phyloP scores from a whole-genome alignment of 1,140 invertebrate genomes.

The Drosophila santomea region DNA sequence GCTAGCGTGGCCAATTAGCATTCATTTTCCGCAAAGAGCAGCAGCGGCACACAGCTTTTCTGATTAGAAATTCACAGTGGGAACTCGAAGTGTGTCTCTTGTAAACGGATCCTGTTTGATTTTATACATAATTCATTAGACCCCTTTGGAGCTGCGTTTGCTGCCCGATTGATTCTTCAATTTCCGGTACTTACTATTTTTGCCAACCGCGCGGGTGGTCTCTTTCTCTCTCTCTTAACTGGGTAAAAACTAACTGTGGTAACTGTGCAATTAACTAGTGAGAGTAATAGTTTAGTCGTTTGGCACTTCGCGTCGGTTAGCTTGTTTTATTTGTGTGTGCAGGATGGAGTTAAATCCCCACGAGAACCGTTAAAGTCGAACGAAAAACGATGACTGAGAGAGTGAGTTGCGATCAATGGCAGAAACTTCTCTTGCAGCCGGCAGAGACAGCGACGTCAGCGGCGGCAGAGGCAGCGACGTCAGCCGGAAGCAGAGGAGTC shows the following conservation, averaged over 20 bases:
- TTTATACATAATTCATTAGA: slow-evolving; percentile 75
- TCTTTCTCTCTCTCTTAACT: slow-evolving; percentile 13
- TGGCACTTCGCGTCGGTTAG: slow-evolving; percentile 32
- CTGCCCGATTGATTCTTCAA: slow-evolving; percentile 9
- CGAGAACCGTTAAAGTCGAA: slow-evolving; percentile 73
- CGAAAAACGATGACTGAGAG: slow-evolving; percentile 66
- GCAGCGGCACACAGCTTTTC: slow-evolving; percentile 32
- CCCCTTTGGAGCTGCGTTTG: slow-evolving; percentile 13
- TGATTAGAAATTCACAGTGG: slow-evolving; percentile 77
- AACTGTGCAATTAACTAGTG: slow-evolving; percentile 30
- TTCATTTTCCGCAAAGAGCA: slow-evolving; percentile 37
- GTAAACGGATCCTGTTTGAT: slow-evolving; percentile 60
- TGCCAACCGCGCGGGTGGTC: slow-evolving; percentile 59
- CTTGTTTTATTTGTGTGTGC: slow-evolving; percentile 7
- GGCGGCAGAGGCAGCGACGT: slow-evolving; percentile 37
- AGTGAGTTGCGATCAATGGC: slow-evolving; percentile 48
- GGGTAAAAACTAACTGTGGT: slow-evolving; percentile 13
- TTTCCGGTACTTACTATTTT: slow-evolving; percentile 75
- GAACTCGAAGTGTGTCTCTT: slow-evolving; percentile 34
- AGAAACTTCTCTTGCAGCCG: slow-evolving; percentile 49
- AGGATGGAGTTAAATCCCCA: slow-evolving; percentile 30
- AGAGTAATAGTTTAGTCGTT: slow-evolving; percentile 39
- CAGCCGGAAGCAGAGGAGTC: slow-evolving; percentile 44
- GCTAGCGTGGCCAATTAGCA: slow-evolving; percentile 59
- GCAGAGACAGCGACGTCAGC: slow-evolving; percentile 9